phyloP scores from a whole-genome alignment of 2,888 invertebrate genomes.

The Pyralis farinalis region DNA sequence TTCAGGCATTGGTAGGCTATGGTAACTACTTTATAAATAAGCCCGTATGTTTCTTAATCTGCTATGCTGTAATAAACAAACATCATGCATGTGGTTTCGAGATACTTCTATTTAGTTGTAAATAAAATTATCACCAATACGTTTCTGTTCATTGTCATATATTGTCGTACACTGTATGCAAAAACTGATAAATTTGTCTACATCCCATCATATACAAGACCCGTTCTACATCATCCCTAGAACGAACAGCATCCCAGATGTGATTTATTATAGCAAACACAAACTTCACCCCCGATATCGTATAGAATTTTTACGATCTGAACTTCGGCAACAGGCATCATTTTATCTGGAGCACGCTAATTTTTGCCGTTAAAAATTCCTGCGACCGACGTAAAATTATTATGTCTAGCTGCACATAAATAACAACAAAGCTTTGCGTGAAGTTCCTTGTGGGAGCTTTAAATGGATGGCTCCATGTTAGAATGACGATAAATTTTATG shows the following conservation, averaged over 20 bases:
- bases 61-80: too few relatives aligned
- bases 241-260: constrained; percentile 12
- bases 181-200: constrained; percentile 5
- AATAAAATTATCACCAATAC: too few relatives aligned
- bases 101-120: too few relatives aligned
- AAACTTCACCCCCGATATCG: constrained; percentile 30
- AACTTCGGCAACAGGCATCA: constrained; percentile 35
- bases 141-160: too few relatives aligned
- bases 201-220: constrained; percentile 2
- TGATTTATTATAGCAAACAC: constrained; percentile 32
- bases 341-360: constrained; percentile 31
- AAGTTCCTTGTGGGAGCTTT: not conserved
- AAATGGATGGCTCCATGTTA: not conserved
- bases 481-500: not conserved
- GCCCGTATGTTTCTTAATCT: too few relatives aligned
- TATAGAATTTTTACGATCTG: constrained; percentile 37
- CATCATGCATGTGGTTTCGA: too few relatives aligned
- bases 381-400: constrained; percentile 9
- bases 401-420: constrained; percentile 4
- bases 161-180: not conserved
- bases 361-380: constrained; percentile 34
- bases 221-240: constrained; percentile 1
- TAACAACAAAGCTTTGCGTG: not conserved
- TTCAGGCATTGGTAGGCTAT: too few relatives aligned
- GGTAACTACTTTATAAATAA: too few relatives aligned